These are phyloP conservation scores for Sussaba pulchella DNA, from an alignment of 2,888 invertebrate genomes.

Conservation along the genomic window DNA sequence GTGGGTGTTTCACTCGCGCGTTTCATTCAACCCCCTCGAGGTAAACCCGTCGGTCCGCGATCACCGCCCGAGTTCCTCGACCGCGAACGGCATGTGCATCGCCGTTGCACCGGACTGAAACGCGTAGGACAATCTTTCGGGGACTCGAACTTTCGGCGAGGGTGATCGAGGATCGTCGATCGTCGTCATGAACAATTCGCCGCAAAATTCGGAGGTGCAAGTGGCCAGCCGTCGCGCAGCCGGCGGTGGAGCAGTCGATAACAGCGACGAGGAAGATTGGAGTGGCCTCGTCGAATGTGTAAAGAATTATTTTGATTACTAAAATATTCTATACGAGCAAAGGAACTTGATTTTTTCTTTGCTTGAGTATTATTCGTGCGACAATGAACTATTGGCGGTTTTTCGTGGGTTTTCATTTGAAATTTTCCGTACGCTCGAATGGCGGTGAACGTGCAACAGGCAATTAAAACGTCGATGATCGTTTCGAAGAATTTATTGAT, in stretches of 20 bases:
- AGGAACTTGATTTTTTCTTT: no score
- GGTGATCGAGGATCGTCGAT: background rate
- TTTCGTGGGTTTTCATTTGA: background rate
- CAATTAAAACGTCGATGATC: background rate
- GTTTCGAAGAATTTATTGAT: background rate
- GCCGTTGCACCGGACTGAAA: background rate
- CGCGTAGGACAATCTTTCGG: background rate
- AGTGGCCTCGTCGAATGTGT: constrained; percentile 83
- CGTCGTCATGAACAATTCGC: constrained; percentile 79
- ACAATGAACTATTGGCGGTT: no score
- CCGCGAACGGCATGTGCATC: constrained; percentile 1
- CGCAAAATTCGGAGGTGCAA: constrained; percentile 76
- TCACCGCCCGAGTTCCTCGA: background rate
- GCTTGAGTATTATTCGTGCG: no score
- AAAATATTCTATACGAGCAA: no score
- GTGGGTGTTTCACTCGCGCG: constrained; percentile 15
- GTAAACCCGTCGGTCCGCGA: background rate
- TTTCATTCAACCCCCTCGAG: constrained; percentile 36
- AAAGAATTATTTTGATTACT: constrained; percentile 63
- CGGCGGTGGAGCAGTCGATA: constrained; percentile 75
- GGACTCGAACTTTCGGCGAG: no score
- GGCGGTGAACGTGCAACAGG: constrained; percentile 9
- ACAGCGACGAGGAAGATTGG: constrained; percentile 84
- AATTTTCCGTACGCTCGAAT: background rate
- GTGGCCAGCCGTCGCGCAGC: constrained; percentile 71